Evolutionary conservation across 35 echinoderm and acorn worm species (phyloP), one percentile per base, ranked within the genome.

Genomic region (Amphiura filiformis): DNA sequence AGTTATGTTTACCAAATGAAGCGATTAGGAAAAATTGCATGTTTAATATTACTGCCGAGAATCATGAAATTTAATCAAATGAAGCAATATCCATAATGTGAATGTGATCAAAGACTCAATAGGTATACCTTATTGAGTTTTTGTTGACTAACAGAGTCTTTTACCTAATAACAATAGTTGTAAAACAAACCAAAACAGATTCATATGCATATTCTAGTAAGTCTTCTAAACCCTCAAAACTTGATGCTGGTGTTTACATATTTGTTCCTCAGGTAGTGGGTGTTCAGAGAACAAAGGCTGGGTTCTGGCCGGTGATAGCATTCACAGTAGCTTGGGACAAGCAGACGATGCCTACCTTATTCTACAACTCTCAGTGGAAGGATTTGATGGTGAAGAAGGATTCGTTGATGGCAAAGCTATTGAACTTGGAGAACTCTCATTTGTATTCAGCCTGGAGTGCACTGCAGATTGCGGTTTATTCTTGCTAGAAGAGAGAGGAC

Each of bases 261-360:
- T 49, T 2, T 35, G 20, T 28, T 39, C 47, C 14, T 12, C 78
- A 92, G 89, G 65, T 26, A 83, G 88, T 88, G 89, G 89, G 26
- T 95, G 93, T 88, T 76, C 89, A 18, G 47, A 56, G 1, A 78
- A 91, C 11, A 80, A 84, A 18, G 96, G 96, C 31, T 99, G 96
- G 96, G 39, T 90, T 18, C 76, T 91, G 5, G 78, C 92, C 0
- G 93, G 84, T 31, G 81, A 90, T 41, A 83, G 90, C 84, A 95
- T 99, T 11, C 96, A 99, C 79, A 94, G 89, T 34, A 93, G 93
- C 23, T 80, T 92, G 39, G 93, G 90, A 38, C 93, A 92, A 30
- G 87, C 92, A 0, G 96, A 99, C 56, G 93, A 95, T 37, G 96
- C 87, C 37, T 99, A 99, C 82, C 93, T 99, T 0, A 77, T 99